phyloP scores from a whole-genome alignment of 2,113 vertebrate species.

The Paedocypris sp. region DNA sequence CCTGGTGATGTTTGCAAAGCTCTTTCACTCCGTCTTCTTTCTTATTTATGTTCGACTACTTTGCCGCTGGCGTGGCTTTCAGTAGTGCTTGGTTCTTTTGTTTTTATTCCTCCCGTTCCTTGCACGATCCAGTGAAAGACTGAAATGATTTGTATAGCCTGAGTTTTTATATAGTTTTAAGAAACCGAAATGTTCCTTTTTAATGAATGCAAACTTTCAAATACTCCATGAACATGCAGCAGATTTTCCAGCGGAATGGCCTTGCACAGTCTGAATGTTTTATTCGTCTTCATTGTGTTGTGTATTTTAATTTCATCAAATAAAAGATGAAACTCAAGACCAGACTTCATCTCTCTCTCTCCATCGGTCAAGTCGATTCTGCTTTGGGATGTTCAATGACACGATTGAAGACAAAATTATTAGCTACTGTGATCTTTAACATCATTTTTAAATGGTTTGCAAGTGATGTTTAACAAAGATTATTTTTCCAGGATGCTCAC shows the following conservation, averaged over 20 bases:
- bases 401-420: too few species aligned
- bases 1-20: background rate
- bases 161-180: conserved; percentile 7
- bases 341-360: too few species aligned
- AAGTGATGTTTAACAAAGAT: too few species aligned
- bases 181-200: background rate
- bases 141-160: conserved; percentile 8
- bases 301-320: too few species aligned
- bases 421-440: too few species aligned
- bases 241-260: background rate
- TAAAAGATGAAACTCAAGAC: too few species aligned
- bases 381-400: background rate
- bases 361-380: background rate
- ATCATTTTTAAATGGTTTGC: too few species aligned
- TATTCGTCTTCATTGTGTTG: background rate
- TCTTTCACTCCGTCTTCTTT: background rate
- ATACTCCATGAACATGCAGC: background rate
- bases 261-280: conserved; percentile 7
- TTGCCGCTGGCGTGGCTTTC: conserved; percentile 14
- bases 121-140: conserved; percentile 23
- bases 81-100: background rate
- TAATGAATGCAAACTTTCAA: background rate
- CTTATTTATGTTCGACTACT: conserved; percentile 23
- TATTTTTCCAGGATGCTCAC: too few species aligned
- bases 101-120: conserved; percentile 13